Base-by-base conservation (phyloP, 2,888 invertebrate species). In the Uropetala carovei region DNA sequence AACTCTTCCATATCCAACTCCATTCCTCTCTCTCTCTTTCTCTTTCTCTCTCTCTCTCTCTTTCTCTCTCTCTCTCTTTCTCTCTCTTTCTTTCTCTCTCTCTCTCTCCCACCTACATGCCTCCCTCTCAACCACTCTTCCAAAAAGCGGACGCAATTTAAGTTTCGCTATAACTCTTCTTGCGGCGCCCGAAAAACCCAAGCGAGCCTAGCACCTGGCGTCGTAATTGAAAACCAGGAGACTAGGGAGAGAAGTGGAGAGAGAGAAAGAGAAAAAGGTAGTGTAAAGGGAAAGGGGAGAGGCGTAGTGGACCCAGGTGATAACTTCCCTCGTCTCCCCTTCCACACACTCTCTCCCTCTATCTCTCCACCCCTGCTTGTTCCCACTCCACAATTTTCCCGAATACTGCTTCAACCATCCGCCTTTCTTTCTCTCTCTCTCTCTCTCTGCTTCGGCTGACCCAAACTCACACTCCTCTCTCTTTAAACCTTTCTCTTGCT, bases 121-220 rank as follows among this genome's bases (percentile, higher is more conserved):
- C 27, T 18, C 83, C n/a, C 57, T 43, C 57, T n/a, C 57, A 10
- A 10, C 82, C 82, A 10, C 43, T n/a, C 60, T 64, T 59, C 60
- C 13, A 60, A 68, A 60, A 43, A 89, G 89, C 89, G 89, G 89
- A 68, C 68, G 89, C 89, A 89, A 89, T 89, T 89, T 89, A 89
- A 89, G 89, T 89, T 89, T 89, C 43, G 89, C 89, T 64, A 89
- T 89, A 89, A 89, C 68, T 89, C 89, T 89, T 56, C 89, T n/a
- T 60, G 43, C 64, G 64, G 64, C 7, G 18, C 83, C 56, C 8
- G 14, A 18, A 83, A 60, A 86, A 60, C 60, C 64, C 89, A 43
- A 43, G 43, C 64, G 68, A 64, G 18, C 89, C 89, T n/a, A 89
- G 27, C 89, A 89, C 89, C 89, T 89, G 89, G 89, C 64, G 18